These are phyloP conservation scores for Pseudopipra pipra DNA, from an alignment of 2,113 vertebrate genomes.

Conservation along the genomic window DNA sequence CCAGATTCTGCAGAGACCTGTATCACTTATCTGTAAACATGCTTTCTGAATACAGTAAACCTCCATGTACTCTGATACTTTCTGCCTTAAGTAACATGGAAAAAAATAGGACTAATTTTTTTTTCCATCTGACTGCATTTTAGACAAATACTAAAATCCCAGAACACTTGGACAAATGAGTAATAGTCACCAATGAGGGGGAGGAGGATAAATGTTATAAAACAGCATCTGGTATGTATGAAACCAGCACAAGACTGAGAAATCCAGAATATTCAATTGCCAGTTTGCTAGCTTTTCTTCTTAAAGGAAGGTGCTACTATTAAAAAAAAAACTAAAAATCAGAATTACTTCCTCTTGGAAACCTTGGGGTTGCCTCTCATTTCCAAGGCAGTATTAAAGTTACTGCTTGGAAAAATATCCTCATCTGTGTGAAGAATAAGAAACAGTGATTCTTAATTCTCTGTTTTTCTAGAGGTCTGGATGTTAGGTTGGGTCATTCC, in stretches of 20 bases:
- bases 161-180: slow-evolving; percentile 43
- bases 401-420: background rate
- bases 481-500: background rate
- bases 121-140: slow-evolving; percentile 15
- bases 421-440: background rate
- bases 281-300: background rate
- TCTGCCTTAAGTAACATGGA: background rate
- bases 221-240: slow-evolving; percentile 34
- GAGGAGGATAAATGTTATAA: slow-evolving; percentile 54
- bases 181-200: slow-evolving; percentile 55
- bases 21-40: background rate
- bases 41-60: background rate
- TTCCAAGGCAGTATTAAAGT: background rate
- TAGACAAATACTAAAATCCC: slow-evolving; percentile 37
- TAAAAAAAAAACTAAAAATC: background rate
- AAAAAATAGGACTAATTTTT: background rate
- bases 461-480: background rate
- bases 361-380: background rate
- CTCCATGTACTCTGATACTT: background rate
- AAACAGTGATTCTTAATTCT: background rate
- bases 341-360: background rate
- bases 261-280: background rate
- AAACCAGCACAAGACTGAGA: slow-evolving; percentile 24
- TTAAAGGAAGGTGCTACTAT: background rate
- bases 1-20: background rate